phyloP scores from a whole-genome alignment of 92 coral and sea anemone genomes.

The Epizoanthus scotinus region DNA sequence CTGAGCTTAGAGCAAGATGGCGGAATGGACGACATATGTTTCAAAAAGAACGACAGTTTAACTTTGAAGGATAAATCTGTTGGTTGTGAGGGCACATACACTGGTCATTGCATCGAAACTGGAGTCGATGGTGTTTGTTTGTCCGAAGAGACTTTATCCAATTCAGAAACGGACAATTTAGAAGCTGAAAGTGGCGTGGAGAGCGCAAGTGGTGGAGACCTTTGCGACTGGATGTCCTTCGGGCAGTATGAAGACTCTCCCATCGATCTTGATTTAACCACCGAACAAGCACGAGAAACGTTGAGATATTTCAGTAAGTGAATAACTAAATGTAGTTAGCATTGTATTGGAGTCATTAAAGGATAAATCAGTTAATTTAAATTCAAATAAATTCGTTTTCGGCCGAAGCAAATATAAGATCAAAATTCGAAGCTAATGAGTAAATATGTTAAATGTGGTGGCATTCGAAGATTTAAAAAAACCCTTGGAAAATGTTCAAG shows the following conservation, averaged over 20 bases:
- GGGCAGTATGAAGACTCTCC: constrained; percentile 49
- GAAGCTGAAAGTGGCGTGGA: constrained; percentile 97
- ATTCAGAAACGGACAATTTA: constrained; percentile 75
- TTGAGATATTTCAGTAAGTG: constrained; percentile 94
- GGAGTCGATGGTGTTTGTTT: constrained; percentile 45
- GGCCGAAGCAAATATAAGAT: background rate
- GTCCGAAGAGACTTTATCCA: constrained; percentile 79
- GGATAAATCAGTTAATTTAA: background rate
- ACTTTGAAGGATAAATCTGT: background rate
- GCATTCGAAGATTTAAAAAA: background rate
- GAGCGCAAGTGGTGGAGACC: constrained; percentile 84
- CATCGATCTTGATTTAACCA: constrained; percentile 86
- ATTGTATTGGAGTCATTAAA: constrained; percentile 5
- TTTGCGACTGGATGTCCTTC: constrained; percentile 55
- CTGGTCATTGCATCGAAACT: constrained; percentile 13
- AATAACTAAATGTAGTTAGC: background rate
- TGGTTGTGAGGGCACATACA: constrained; percentile 4
- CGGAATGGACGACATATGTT: constrained; percentile 14
- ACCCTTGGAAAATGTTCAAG: no score
- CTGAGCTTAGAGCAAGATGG: constrained; percentile 31
- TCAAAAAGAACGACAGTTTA: constrained; percentile 18
- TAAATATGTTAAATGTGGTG: background rate
- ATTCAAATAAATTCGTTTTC: background rate
- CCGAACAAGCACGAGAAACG: constrained; percentile 97
- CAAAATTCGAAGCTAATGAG: background rate